Conservation (phyloP, 2,888 invertebrate genomes). For the Aleiodes leptofemur region DNA sequence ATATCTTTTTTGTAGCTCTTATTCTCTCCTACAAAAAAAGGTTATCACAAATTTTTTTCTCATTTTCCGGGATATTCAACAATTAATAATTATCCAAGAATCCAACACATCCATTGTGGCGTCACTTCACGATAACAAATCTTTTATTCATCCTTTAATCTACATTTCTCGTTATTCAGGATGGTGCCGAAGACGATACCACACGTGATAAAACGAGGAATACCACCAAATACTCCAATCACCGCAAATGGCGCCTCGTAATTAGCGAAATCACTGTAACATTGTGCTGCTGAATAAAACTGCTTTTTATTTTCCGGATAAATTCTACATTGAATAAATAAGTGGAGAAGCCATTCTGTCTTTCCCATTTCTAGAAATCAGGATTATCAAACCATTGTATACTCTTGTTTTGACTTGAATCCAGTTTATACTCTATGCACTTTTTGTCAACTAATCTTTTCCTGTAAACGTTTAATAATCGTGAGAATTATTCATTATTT, state of each 20-base stretch:
- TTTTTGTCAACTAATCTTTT: constrained; percentile 64
- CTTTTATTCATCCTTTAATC: constrained; percentile 11
- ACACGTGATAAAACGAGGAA: constrained; percentile 90
- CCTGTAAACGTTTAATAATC: constrained; percentile 19
- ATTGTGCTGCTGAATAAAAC: too few species aligned
- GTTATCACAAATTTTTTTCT: too few species aligned
- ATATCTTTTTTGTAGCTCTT: too few species aligned
- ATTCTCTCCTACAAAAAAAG: too few species aligned
- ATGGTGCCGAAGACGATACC: constrained; percentile 94
- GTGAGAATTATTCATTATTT: constrained; percentile 11
- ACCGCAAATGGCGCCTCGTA: background rate
- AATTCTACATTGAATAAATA: too few species aligned
- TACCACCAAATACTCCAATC: background rate
- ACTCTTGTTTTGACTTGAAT: constrained; percentile 76
- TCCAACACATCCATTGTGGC: too few species aligned
- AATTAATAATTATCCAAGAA: too few species aligned
- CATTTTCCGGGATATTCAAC: too few species aligned
- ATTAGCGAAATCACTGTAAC: background rate
- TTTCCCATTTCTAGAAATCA: constrained; percentile 19
- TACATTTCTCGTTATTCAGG: constrained; percentile 76
- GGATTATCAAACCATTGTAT: constrained; percentile 80
- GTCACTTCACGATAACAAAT: too few species aligned
- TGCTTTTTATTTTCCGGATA: too few species aligned
- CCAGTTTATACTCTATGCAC: constrained; percentile 78
- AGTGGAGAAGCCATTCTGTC: too few species aligned